Percentiles rank a stretch among this genome's conserved stretches.
Conservation (phyloP, 2,888 invertebrate genomes). For the Drosophila vallismaia region DNA sequence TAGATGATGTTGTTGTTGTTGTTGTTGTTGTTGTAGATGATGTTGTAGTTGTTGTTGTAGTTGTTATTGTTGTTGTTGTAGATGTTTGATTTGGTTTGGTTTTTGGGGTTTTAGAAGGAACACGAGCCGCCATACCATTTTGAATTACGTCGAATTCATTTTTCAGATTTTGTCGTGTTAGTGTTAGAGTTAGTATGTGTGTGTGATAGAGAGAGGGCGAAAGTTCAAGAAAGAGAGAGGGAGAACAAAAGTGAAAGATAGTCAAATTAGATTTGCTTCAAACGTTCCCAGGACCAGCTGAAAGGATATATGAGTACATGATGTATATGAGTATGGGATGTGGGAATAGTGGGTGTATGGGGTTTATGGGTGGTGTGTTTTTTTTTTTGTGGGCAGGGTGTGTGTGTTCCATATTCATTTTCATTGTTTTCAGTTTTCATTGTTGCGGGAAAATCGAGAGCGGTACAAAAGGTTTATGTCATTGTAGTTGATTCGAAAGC, state of each 20-base stretch:
- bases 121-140: slow-evolving; percentile 51
- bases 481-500: slow-evolving; percentile 30
- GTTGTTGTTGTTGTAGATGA: slow-evolving; percentile 38
- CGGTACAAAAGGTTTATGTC: slow-evolving; percentile 33
- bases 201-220: slow-evolving; percentile 37
- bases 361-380: slow-evolving; percentile 7
- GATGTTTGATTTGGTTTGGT: slow-evolving; percentile 46
- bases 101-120: slow-evolving; percentile 38
- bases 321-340: slow-evolving; percentile 21
- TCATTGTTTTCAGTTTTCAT: slow-evolving; percentile 67
- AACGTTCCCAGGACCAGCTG: slow-evolving; percentile 84
- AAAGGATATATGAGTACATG: slow-evolving; percentile 53
- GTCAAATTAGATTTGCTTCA: slow-evolving; percentile 84
- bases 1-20: slow-evolving; percentile 34
- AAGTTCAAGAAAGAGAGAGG: slow-evolving; percentile 48
- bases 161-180: slow-evolving; percentile 26
- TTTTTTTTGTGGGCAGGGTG: slow-evolving; percentile 28
- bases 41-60: slow-evolving; percentile 26
- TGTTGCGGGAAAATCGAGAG: slow-evolving; percentile 48
- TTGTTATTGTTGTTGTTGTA: slow-evolving; percentile 25
- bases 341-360: not conserved
- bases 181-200: slow-evolving; percentile 24
- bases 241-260: slow-evolving; percentile 73
- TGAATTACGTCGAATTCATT: slow-evolving; percentile 41
- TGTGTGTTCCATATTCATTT: slow-evolving; percentile 59